Base-by-base conservation (phyloP, 2,797 vertebrate genomes). In the Anguilla pacifica region DNA sequence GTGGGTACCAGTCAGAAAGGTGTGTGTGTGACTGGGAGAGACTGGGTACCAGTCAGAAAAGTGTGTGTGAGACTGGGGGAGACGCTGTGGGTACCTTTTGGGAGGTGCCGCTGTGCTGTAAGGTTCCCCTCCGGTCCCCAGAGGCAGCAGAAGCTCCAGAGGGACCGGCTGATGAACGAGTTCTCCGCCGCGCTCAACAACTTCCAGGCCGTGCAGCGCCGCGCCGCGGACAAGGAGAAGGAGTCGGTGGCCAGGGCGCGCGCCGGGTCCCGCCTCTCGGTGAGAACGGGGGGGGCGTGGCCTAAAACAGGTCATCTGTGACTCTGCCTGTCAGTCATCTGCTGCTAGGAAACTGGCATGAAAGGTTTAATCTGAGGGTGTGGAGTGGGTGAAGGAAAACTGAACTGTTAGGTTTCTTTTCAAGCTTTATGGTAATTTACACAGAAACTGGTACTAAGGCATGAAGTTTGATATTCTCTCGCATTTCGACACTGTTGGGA, bases 151-250 rank as follows among this genome's bases (percentile, higher is more conserved):
- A 98, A 97, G 93, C 97, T 99, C 90, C 98, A 99, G 95, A 98
- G 97, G 87, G 98, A 99, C 6, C 96, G 98, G n/a, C 96, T 99
- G 93, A 99, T 99, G 98, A 99, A 96, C 67, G 98, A 99, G 89
- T 99, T 99, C 94, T 99, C 98, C 0, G 94, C 97, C 0, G 97
- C 98, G 79, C 97, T 99, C 91, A 99, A 99, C 94, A 98, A 96
- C 91, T 99, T 99, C 93, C 98, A 99, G 92, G 97, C 94, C n/a
- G 91, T 98, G 11, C 98, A 99, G 93, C 97, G 98, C 46, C 93
- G 92, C 87, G 97, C 98, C 0, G 98, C 98, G 0, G 97, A 99
- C 89, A 98, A 97, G 90, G 98, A 99, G 91, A 98, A 97, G 89
- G 98, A 99, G 92, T 97, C 97, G 0, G 96, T 99, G 67, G 98